Conservation (phyloP, 2,888 invertebrate species). For the Microchrysa polita region DNA sequence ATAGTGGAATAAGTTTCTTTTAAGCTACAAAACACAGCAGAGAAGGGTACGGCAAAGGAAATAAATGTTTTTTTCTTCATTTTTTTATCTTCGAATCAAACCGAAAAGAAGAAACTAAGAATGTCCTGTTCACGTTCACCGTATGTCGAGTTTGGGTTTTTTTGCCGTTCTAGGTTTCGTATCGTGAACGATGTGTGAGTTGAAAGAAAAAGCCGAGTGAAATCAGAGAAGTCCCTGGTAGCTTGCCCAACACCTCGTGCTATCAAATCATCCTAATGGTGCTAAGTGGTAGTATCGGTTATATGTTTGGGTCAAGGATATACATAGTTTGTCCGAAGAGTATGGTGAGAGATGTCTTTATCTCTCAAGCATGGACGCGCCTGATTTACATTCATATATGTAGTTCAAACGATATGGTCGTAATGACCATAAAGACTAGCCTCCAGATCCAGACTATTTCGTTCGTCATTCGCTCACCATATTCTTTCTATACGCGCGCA, state of each 20-base stretch:
- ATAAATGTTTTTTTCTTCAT: no score
- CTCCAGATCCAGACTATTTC: conserved; percentile 1
- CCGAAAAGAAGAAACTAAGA: background rate
- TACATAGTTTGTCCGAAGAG: background rate
- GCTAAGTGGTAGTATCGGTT: conserved; percentile 38
- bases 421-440: conserved; percentile 23
- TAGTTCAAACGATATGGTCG: conserved; percentile 41
- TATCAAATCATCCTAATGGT: conserved; percentile 42
- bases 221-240: background rate
- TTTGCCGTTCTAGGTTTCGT: background rate
- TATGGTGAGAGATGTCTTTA: conserved; percentile 8
- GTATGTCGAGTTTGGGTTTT: background rate
- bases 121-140: background rate
- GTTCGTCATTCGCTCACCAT: background rate
- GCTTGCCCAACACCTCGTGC: background rate
- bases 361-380: background rate
- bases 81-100: background rate
- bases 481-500: background rate
- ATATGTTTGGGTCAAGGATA: conserved; percentile 42
- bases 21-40: background rate
- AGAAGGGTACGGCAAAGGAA: background rate
- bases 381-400: conserved; percentile 18
- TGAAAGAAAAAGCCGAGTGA: background rate
- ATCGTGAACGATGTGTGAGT: no score
- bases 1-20: background rate